Base-by-base conservation (phyloP, 2,113 vertebrate species). In the Eretmochelys imbricata region DNA sequence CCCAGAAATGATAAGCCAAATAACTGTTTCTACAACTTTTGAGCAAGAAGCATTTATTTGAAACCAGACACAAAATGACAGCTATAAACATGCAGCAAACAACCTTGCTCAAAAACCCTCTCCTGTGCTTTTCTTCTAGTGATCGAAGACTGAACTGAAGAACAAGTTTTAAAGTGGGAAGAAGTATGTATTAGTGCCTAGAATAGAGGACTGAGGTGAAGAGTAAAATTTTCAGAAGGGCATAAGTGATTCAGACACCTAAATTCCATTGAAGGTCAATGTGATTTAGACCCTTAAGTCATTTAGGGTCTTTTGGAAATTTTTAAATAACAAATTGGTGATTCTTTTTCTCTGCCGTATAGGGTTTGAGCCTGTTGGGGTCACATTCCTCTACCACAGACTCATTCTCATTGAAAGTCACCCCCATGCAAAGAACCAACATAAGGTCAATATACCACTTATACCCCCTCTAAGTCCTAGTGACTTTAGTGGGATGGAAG, bases 231-330 rank as follows among this genome's bases (percentile, higher is more conserved):
- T 93, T 87, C 12, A 38, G 5, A 27, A 87, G 46, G 48, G 86
- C 59, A 31, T 62, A 65, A 65, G 62, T 57, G 55, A 65, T 14
- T 65, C 31, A 65, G 62, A 17, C 62, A 65, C 7, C 62, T 4
- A 17, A 65, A 65, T 69, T 93, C 55, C 11, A 1, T 59, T 79
- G 20, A 75, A 57, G 54, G 24, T 35, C 78, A 75, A 65, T 87
- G 49, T 8, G 6, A 87, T 24, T 49, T 53, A 48, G 16, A 8
- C 84, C 29, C 49, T 62, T 49, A 50, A 31, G 25, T 51, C 88
- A 90, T n/a, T 93, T 42, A 54, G 50, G 48, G 50, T 24, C 19
- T 93, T 90, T 87, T 19, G 62, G n/a, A 85, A 96, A 89, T 62
- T 46, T 55, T 20, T 85, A 42, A 42, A 42, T 42, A 42, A 42